These are phyloP conservation scores for Steinernema hermaphroditum DNA, from an alignment of 2,888 invertebrate species.

Conservation along the genomic window DNA sequence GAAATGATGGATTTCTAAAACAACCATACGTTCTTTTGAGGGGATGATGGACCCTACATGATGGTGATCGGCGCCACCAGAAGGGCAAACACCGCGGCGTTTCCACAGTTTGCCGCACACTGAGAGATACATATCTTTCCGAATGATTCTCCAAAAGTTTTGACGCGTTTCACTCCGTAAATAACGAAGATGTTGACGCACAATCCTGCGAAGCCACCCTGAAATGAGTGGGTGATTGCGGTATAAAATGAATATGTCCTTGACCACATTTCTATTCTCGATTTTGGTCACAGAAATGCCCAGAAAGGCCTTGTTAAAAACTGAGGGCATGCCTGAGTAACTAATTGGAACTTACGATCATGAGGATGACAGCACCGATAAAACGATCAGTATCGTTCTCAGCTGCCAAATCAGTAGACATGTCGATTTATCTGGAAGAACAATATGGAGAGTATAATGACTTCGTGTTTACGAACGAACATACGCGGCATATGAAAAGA, in stretches of 20 bases:
- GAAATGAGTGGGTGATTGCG: not conserved
- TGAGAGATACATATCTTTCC: not conserved
- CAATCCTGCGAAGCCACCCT: not conserved
- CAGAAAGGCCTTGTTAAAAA: not conserved
- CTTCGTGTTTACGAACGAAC: no score
- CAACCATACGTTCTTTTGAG: no score
- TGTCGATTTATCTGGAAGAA: no score
- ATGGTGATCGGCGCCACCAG: not conserved
- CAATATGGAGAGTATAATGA: no score
- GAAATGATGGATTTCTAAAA: not conserved
- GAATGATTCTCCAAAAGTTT: conserved; percentile 6
- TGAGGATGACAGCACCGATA: no score
- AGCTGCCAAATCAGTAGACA: no score
- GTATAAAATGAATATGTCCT: not conserved
- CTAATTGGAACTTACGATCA: no score
- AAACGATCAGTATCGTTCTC: no score
- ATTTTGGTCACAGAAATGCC: no score
- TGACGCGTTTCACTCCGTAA: not conserved
- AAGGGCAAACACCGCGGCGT: not conserved
- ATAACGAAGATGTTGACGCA: not conserved
- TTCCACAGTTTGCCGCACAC: not conserved
- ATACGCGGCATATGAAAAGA: no score
- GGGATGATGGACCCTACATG: not conserved
- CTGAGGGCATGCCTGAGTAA: no score
- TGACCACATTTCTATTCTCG: no score